These are phyloP conservation scores for Sebastes fasciatus DNA, from an alignment of 2,113 vertebrate genomes.

Conservation along the genomic window DNA sequence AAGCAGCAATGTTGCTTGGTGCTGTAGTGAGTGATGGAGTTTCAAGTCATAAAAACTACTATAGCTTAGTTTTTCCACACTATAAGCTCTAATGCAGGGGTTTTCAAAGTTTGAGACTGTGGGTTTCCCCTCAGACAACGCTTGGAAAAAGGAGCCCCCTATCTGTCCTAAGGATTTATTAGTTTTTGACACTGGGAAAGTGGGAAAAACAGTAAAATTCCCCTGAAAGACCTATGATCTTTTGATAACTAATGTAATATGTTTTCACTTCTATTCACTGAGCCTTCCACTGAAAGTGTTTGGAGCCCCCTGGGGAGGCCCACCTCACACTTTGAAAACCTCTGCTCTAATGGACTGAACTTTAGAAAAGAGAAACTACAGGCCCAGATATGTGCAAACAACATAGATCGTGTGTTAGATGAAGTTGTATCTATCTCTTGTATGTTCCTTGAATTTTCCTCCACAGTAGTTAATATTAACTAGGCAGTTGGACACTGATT, in stretches of 20 bases:
- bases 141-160: no score
- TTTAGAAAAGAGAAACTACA: constrained; percentile 7
- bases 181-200: no score
- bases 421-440: background rate
- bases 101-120: no score
- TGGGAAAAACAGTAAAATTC: no score
- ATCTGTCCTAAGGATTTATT: no score
- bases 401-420: background rate
- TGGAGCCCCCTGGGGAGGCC: no score
- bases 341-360: background rate
- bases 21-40: constrained; percentile 45
- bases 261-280: no score
- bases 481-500: background rate
- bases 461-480: background rate
- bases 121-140: no score
- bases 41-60: constrained; percentile 29
- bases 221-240: no score
- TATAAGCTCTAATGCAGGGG: background rate
- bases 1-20: constrained; percentile 20
- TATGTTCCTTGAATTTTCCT: background rate
- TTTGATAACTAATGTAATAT: no score
- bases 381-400: constrained; percentile 43
- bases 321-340: no score
- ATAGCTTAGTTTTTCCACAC: constrained; percentile 26
- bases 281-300: no score